Base-by-base conservation (phyloP, 2,797 vertebrate genomes). In the Danio jaintianensis region DNA sequence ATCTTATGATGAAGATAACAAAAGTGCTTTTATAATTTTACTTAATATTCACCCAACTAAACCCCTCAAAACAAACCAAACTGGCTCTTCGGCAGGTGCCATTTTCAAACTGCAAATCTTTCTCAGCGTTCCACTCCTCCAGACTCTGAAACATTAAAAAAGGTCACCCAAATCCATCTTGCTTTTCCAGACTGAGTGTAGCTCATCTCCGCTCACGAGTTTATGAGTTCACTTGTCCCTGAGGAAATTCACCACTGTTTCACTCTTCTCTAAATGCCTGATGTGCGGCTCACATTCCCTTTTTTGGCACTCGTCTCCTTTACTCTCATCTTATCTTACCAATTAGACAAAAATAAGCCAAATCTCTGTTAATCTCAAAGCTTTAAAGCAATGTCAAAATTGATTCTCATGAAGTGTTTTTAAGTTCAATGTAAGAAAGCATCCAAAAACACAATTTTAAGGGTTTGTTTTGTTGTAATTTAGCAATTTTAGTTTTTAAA, bases 151-250 rank as follows among this genome's bases (percentile, higher is more conserved):
- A 68, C 47, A 72, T 83, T 78, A 16, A 48, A 74, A 77, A 85
- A 84, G 78, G 82, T 87, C 85, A 86, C 43, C n/a, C 66, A 81
- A 58, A 67, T 79, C 82, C 82, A 73, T 69, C 55, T 82, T 76
- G 62, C 64, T 80, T 80, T 77, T 82, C 79, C 73, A 75, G 75
- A 80, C 48, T 76, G 81, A 71, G 70, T 40, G n/a, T 68, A 75
- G 84, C 48, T 81, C 56, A 55, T 78, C 67, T 79, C 36, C 11
- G 6, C 75, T 81, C 47, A 59, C 73, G 18, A 38, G 45, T 79
- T 81, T 80, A 83, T 82, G 42, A 72, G 68, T 63, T 75, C 70
- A 63, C 66, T 67, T 71, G 55, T 87, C 88, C 81, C 87, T 43
- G 36, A 84, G 84, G 86, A 29, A 80, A 55, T 79, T 75, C 22